Base-by-base conservation (phyloP, 2,113 vertebrate species). In the Pogonocichla stellata region DNA sequence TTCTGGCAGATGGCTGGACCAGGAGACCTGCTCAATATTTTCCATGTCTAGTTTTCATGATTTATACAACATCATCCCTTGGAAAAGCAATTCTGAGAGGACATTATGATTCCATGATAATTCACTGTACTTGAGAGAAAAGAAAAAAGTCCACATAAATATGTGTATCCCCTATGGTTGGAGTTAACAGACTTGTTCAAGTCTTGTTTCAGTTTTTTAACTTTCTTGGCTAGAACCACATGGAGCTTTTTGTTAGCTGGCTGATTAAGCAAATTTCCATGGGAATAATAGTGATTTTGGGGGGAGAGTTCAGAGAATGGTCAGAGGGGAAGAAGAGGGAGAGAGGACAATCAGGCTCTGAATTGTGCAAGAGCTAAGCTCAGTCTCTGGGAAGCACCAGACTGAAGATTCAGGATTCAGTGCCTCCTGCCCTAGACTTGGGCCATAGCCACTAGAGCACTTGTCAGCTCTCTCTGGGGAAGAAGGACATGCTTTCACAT, bases 1-100 rank as follows among this genome's bases (percentile, higher is more conserved):
- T 90, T 25, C 47, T 80, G 85, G 85, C 93, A 60, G 82, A 94
- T 71, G 71, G 92, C 40, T 88, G 90, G 92, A 92, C 74, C 71
- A 94, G 64, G 79, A 94, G 75, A 96, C 74, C 79, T 71, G 80
- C 75, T 88, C 2, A 8, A 90, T 74, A 88, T 88, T 93, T 96
- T 70, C 79, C 64, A 48, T 60, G 87, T 93, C 92, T 97, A 94
- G 51, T 95, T 96, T 92, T 77, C 60, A 71, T 92, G 90, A 97
- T 95, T 95, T 91, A 96, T 90, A 80, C 14, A 72, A 4, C 47
- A 78, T 60, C 75, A 86, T 33, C 56, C 67, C 34, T 93, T 80
- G 85, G 47, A 94, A 95, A 95, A 93, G 85, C 74, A 88, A 51
- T 95, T 91, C 71, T 58, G 87, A 80, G 62, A 82, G 53, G 81